Evolutionary conservation across 2,888 invertebrate genomes (phyloP), one percentile per base, ranked within the genome.

Genomic region (Zygogramma bicolorata): DNA sequence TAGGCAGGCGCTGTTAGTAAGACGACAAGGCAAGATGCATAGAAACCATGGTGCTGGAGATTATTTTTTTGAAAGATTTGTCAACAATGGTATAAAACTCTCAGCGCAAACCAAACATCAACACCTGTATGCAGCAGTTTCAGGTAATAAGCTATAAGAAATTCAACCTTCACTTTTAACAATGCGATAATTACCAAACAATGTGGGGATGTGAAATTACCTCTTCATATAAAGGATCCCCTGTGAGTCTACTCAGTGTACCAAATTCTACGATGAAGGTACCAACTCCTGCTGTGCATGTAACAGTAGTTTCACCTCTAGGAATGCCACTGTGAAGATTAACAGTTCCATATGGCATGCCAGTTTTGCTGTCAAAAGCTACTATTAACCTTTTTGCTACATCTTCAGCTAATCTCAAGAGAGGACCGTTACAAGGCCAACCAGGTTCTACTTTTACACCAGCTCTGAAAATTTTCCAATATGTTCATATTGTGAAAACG

Each of bases 331-430:
- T 90, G 65, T 93, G 90, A 38, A 99, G 88, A 86, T 97, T 97
- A 0, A 97, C 97, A 0, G 99, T 99, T 6, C 99, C 99, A 88
- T 97, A 99, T 0, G 99, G 98, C 98, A 98, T 98, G 1, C 98
- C 97, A 8, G 96, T 95, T 31, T 92, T 92, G 0, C 95, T 96
- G 82, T 96, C 94, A 86, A 97, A 97, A 0, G 96, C 96, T 29
- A 96, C 95, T 61, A 99, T 90, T 13, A 99, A 88, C 81, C 97
- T 91, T 73, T 95, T 93, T 0, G 98, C 99, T 31, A 98, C 96
- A 87, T 97, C 96, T 86, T 98, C 98, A 0, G 99, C 99, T 77
- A 99, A 88, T 18, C 95, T 89, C 6, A 99, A 88, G 1, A 99
- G 87, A 0, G 99, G 98, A 0, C 99, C 99, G 84, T 95, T 94